A percentile compares a stretch with the other conserved stretches of the same genome.
Evolutionary conservation across 2,888 invertebrate genomes (phyloP).

Genomic region (Dicycla oo): DNA sequence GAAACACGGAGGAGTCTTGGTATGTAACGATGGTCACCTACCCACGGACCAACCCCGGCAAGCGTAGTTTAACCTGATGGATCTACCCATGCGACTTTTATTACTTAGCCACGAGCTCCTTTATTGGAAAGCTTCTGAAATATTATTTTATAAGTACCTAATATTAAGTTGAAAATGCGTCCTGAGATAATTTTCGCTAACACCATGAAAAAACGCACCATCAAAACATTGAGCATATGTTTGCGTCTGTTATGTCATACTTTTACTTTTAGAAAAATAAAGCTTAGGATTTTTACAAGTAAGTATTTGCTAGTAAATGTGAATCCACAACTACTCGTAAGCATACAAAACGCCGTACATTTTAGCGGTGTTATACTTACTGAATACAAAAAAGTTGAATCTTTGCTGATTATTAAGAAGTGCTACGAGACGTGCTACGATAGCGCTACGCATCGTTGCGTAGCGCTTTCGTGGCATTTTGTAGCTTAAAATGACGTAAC

Average conservation of each 20-base stretch:
- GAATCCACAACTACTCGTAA: not conserved
- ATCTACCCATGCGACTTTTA: too few relatives aligned
- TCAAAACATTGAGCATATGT: too few relatives aligned
- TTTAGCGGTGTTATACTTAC: not conserved
- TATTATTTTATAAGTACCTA: not conserved
- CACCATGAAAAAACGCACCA: too few relatives aligned
- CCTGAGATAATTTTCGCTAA: not conserved
- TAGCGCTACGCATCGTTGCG: slow-evolving; percentile 4
- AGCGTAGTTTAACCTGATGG: too few relatives aligned
- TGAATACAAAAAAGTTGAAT: not conserved
- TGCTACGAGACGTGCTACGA: slow-evolving; percentile 15
- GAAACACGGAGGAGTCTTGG: too few relatives aligned
- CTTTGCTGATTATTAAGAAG: not conserved
- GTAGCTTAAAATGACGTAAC: not conserved
- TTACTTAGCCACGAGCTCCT: not conserved
- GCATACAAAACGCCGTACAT: not conserved
- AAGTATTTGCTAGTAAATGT: not conserved
- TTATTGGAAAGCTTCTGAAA: not conserved
- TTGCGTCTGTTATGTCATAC: too few relatives aligned
- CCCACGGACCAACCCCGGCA: too few relatives aligned
- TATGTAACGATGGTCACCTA: too few relatives aligned
- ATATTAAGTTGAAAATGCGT: not conserved
- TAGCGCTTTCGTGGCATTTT: not conserved
- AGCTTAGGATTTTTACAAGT: too few relatives aligned
- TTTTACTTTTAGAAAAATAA: not conserved